These are phyloP conservation scores for Pelochelys cantorii DNA, from an alignment of 2,797 vertebrate species.

Conservation along the genomic window DNA sequence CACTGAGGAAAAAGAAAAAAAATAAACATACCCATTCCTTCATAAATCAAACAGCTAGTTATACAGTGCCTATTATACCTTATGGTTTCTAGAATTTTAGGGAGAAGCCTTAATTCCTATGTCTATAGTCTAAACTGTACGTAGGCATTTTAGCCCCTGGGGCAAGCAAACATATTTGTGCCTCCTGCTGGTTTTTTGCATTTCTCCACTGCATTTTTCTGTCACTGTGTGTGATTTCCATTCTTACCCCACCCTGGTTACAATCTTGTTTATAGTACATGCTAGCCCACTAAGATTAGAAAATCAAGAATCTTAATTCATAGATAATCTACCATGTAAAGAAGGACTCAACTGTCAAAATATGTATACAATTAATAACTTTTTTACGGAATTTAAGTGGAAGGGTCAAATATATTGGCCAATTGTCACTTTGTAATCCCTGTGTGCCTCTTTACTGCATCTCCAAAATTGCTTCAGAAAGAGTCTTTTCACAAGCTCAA, in stretches of 20 bases:
- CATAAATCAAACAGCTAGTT: neutral
- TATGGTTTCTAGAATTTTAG: neutral
- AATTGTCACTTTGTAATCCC: neutral
- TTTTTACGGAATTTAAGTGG: neutral
- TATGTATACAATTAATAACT: neutral
- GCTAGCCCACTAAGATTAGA: neutral
- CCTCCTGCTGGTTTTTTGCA: neutral
- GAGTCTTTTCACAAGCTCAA: neutral
- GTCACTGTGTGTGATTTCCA: too few species aligned
- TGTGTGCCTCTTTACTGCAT: neutral
- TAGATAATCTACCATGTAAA: neutral
- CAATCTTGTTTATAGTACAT: neutral
- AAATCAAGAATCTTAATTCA: neutral
- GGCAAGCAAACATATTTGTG: too few species aligned
- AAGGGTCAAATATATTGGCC: neutral
- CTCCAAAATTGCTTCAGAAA: neutral
- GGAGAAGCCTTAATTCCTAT: neutral
- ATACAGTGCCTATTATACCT: neutral
- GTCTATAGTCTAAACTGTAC: neutral
- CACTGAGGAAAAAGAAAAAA: neutral
- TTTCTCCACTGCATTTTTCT: neutral
- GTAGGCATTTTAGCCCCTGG: too few species aligned
- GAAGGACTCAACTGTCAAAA: neutral
- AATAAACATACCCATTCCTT: neutral
- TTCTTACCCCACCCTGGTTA: too few species aligned